phyloP scores from a whole-genome alignment of 2,113 vertebrate genomes.

The Camarhynchus parvulus region DNA sequence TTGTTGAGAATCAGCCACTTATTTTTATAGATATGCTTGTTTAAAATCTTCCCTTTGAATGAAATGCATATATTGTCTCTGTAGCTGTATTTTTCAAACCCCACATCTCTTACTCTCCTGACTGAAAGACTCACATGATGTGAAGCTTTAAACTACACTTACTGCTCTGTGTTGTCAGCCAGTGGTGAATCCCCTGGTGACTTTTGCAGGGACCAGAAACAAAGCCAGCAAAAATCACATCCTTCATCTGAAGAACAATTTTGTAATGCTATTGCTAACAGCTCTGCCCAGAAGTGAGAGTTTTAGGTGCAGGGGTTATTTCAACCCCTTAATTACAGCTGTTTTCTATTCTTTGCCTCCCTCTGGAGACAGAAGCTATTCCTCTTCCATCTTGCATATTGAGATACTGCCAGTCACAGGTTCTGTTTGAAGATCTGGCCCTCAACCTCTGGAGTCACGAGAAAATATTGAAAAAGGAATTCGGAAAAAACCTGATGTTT shows the following conservation, averaged over 20 bases:
- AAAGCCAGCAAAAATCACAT: not conserved
- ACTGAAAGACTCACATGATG: not conserved
- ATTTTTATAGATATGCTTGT: not conserved
- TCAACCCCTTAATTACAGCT: not conserved
- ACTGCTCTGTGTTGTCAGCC: not conserved
- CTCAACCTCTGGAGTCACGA: not conserved
- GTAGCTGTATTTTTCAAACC: not conserved
- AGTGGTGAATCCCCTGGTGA: not conserved
- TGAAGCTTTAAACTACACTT: not conserved
- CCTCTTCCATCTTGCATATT: not conserved
- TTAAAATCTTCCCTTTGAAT: not conserved
- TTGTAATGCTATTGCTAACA: not conserved
- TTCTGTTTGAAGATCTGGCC: slow-evolving; percentile 22
- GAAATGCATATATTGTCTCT: not conserved
- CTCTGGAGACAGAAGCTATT: not conserved
- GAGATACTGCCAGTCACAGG: not conserved
- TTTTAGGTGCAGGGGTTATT: not conserved
- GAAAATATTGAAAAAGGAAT: slow-evolving; percentile 2
- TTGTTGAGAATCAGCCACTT: not conserved
- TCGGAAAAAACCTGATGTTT: not conserved
- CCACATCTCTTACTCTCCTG: not conserved
- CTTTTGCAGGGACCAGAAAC: not conserved
- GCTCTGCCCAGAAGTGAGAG: not conserved
- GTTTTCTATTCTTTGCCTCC: not conserved
- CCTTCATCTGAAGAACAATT: not conserved